Conservation (phyloP, 2,113 vertebrate genomes). For the Tupaia tana region DNA sequence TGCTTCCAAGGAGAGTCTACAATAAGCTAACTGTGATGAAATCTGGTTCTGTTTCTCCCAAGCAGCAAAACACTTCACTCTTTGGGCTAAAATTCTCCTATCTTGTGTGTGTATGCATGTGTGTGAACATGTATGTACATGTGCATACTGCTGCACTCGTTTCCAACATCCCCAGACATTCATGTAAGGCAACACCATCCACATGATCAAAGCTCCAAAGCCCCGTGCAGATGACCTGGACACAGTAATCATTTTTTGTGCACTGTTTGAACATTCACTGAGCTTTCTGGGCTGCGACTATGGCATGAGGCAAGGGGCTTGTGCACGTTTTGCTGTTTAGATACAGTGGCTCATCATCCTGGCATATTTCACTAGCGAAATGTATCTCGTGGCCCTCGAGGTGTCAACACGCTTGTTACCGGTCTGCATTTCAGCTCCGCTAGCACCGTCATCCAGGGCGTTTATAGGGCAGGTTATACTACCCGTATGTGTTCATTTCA, state of each 20-base stretch:
- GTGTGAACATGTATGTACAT: background rate
- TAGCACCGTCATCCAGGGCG: fast-evolving
- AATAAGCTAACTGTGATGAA: background rate
- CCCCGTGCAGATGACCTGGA: background rate
- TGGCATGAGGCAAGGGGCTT: background rate
- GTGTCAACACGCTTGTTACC: background rate
- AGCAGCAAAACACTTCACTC: background rate
- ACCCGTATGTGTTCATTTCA: no score
- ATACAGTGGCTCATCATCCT: fast-evolving
- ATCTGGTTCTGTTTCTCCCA: no score
- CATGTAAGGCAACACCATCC: background rate
- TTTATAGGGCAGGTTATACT: no score
- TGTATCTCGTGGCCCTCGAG: fast-evolving
- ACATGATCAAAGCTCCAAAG: background rate
- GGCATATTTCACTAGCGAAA: background rate
- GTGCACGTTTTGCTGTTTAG: background rate
- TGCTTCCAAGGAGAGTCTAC: background rate
- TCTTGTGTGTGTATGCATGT: background rate
- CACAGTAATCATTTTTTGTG: background rate
- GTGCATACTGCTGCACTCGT: background rate
- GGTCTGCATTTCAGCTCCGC: no score
- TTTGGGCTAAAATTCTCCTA: background rate
- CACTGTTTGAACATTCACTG: background rate
- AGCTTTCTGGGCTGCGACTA: background rate
- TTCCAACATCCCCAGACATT: background rate